Evolutionary conservation across 2,113 vertebrate species (phyloP), one percentile per base, ranked within the genome.

Genomic region (Cyphomyrus discorhynchus): DNA sequence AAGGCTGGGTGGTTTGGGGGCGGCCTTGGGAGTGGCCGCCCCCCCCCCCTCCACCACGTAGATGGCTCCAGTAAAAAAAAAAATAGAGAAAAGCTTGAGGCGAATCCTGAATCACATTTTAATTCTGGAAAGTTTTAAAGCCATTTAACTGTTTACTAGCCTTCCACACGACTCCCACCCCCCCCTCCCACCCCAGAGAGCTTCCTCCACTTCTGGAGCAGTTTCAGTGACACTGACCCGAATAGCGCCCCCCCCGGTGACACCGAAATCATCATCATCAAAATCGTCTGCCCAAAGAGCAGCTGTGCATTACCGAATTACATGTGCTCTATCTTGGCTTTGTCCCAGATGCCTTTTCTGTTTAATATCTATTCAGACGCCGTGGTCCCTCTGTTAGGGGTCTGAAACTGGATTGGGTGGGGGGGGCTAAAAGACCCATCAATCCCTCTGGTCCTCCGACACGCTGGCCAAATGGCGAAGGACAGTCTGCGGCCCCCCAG

Each of bases 371-470:
- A 88, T 86, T 90, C 88, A 89, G 85, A 90, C 11, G 47, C 45
- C 19, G 42, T 13, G n/a, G 80, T 85, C 56, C 15, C 31, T 10
- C 88, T 89, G 90, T 77, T 52, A 77, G 56, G 21, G 74, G 58
- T 31, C 31, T 90, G 90, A 88, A 90, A 90, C 62, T 53, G 24
- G 58, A 90, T 90, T 82, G 50, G 80, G n/a, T 39, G 88, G 24
- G 27, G 2, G 21, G 49, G 31, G 11, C 27, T 90, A 6, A 31
- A 39, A 70, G 47, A 90, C 56, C 62, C 62, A 88, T n/a, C 31
- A 53, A 56, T 53, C 27, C 17, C 45, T 85, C 77, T 11, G 80
- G 66, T 70, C 47, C 87, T 21, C 6, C 19, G 85, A 80, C 27
- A 88, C 74, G 47, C 77, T 62, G 88, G 47, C 66, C 58, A 88